Conservation (phyloP, 2,797 vertebrate species). For the Tapera naevia region DNA sequence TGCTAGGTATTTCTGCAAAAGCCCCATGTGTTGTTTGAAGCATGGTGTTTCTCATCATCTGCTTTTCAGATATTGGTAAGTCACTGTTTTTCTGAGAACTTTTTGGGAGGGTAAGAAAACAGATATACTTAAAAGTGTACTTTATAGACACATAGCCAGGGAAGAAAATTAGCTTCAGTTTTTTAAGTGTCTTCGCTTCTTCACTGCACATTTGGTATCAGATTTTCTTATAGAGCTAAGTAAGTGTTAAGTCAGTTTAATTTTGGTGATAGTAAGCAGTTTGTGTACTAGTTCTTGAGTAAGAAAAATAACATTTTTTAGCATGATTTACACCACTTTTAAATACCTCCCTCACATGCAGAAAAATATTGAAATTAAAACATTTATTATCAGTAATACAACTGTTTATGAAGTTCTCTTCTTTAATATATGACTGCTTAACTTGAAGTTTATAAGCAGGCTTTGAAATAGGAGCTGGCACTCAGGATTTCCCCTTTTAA, state of each 20-base stretch:
- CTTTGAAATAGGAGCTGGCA: neutral
- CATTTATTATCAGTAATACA: neutral
- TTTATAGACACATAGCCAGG: neutral
- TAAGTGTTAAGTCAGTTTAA: neutral
- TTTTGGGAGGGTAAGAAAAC: neutral
- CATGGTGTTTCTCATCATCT: neutral
- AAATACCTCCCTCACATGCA: neutral
- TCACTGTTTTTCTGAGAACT: neutral
- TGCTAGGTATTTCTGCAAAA: neutral
- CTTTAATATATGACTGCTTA: neutral
- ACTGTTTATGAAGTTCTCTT: neutral
- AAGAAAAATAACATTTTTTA: neutral
- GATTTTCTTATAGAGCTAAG: neutral
- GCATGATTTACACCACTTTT: neutral
- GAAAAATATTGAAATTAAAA: neutral
- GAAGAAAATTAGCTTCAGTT: neutral
- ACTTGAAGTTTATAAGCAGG: neutral
- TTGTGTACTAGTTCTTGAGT: neutral
- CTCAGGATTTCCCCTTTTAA: neutral
- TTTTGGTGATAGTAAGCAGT: neutral
- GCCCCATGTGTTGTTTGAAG: neutral
- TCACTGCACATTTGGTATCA: neutral
- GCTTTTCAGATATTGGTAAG: neutral
- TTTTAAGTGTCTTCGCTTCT: neutral
- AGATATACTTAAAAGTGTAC: neutral